A percentile compares a stretch with the other conserved stretches of the same genome.
phyloP scores from a whole-genome alignment of 2,797 vertebrate species.

The Pelochelys cantorii region DNA sequence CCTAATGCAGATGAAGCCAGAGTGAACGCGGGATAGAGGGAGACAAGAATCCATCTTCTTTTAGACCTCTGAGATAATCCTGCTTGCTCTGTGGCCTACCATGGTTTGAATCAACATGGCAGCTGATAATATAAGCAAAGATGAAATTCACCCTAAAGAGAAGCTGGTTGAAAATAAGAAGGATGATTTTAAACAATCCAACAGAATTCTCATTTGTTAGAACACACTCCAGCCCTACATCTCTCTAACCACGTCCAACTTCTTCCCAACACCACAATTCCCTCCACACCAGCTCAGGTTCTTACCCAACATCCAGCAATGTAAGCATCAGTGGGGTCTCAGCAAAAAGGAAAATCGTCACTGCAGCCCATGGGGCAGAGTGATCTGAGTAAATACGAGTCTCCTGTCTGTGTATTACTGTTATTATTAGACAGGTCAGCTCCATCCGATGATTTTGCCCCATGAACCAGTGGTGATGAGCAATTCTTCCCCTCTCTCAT shows the following conservation, averaged over 20 bases:
- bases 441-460: background rate
- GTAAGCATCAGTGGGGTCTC: background rate
- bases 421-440: fast-evolving
- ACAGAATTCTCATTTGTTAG: background rate
- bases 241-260: background rate
- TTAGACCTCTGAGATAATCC: too few relatives aligned
- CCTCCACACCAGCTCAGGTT: background rate
- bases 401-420: background rate
- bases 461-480: background rate
- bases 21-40: background rate
- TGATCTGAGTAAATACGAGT: background rate
- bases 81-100: background rate
- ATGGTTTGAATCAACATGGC: background rate
- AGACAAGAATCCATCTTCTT: too few relatives aligned
- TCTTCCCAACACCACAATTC: background rate
- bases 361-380: background rate
- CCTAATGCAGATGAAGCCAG: background rate
- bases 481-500: fast-evolving
- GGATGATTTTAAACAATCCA: background rate
- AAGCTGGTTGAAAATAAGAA: background rate
- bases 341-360: background rate
- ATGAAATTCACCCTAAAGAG: background rate
- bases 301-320: background rate
- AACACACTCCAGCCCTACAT: background rate
- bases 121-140: background rate